These are phyloP conservation scores for Dendropsophus ebraccatus DNA, from an alignment of 2,113 vertebrate genomes.

Conservation along the genomic window DNA sequence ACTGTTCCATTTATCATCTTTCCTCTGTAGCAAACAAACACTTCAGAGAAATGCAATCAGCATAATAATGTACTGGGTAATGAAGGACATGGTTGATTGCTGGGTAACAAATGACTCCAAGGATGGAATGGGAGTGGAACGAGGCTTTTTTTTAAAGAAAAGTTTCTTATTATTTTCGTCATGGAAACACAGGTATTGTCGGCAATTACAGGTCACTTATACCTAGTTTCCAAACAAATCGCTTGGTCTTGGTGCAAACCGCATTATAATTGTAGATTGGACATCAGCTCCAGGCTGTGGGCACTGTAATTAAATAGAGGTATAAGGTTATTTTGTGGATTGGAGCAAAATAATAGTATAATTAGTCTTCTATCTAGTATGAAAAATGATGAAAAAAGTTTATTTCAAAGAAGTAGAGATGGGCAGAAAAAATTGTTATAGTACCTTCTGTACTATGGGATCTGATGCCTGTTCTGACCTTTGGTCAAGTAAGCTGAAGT, in stretches of 20 bases:
- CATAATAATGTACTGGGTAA: slow-evolving; percentile 54
- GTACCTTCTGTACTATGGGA: too few species aligned
- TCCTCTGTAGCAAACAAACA: slow-evolving; percentile 57
- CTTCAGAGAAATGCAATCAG: slow-evolving; percentile 55
- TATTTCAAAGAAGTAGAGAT: too few species aligned
- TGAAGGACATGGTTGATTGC: slow-evolving; percentile 57
- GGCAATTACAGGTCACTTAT: slow-evolving; percentile 20
- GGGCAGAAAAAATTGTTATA: too few species aligned
- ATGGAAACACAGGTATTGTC: slow-evolving; percentile 42
- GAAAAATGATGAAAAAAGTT: too few species aligned
- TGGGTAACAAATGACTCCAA: slow-evolving; percentile 49
- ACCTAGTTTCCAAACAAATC: neutral
- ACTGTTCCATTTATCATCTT: slow-evolving; percentile 47
- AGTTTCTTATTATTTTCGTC: slow-evolving; percentile 50
- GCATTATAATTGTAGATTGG: neutral
- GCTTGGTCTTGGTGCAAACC: neutral
- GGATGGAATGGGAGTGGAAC: slow-evolving; percentile 46
- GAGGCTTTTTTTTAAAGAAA: slow-evolving; percentile 12
- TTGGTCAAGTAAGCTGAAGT: too few species aligned
- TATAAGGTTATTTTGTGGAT: neutral
- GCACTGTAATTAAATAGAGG: neutral
- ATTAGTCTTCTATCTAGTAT: too few species aligned
- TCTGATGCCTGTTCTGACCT: too few species aligned
- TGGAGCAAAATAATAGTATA: neutral
- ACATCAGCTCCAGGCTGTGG: neutral